phyloP scores from a whole-genome alignment of 2,797 vertebrate species.

The Tragelaphus oryx region DNA sequence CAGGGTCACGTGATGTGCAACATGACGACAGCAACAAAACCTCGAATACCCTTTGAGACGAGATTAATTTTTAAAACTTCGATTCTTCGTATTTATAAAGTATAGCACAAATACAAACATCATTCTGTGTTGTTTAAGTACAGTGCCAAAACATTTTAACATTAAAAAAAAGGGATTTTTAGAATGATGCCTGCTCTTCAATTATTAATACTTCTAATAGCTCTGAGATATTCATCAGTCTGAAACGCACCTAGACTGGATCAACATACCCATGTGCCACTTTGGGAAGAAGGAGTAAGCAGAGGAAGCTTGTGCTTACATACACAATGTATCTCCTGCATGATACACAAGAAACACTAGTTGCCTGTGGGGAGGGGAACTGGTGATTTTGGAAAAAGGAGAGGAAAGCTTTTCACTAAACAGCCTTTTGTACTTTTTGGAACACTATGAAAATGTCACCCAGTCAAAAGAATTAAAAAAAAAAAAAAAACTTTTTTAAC shows the following conservation, averaged over 20 bases:
- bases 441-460: neutral
- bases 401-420: neutral
- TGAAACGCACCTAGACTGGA: neutral
- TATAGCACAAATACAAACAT: neutral
- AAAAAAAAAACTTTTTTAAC: neutral
- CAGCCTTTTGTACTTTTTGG: neutral
- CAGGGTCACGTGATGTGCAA: neutral
- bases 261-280: neutral
- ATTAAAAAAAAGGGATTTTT: neutral
- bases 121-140: neutral
- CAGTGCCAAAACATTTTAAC: neutral
- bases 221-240: neutral
- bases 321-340: neutral
- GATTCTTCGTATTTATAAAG: neutral
- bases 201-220: neutral
- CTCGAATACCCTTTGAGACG: neutral
- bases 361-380: neutral
- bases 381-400: neutral
- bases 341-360: neutral
- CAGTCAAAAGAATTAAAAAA: neutral
- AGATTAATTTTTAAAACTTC: neutral
- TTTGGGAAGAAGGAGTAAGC: neutral
- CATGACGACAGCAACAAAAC: neutral
- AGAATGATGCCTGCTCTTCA: slow-evolving; percentile 9
- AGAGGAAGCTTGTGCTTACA: neutral